Evolutionary conservation across 2,888 invertebrate species (phyloP).

Genomic region (Eupithecia pulchellata): DNA sequence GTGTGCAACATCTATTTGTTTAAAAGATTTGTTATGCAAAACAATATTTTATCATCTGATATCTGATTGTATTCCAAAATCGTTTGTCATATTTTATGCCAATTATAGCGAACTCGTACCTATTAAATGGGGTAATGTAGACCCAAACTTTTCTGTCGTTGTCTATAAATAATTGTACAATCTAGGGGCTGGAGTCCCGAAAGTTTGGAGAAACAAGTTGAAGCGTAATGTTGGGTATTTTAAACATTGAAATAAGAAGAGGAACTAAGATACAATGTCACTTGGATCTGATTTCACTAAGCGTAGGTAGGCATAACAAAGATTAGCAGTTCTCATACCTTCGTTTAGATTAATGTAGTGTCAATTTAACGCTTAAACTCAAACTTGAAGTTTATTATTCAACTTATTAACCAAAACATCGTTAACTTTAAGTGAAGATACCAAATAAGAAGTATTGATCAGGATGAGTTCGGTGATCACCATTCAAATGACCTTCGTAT

Average conservation of each 20-base stretch:
- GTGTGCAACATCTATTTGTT: background rate
- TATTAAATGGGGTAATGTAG: conserved; percentile 6
- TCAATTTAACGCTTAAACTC: background rate
- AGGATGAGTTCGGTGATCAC: background rate
- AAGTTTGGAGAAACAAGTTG: background rate
- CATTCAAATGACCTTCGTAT: background rate
- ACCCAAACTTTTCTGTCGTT: background rate
- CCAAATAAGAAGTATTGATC: background rate
- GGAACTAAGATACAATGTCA: background rate
- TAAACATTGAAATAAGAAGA: background rate
- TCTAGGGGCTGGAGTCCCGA: background rate
- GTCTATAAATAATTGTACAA: conserved; percentile 8
- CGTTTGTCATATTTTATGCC: conserved; percentile 13
- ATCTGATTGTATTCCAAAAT: conserved; percentile 13
- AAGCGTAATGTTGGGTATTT: background rate
- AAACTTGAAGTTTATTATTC: background rate
- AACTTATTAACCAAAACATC: background rate
- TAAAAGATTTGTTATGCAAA: background rate
- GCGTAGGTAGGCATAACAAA: background rate
- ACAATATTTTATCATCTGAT: background rate
- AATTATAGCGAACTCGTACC: too few relatives aligned
- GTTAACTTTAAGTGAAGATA: background rate
- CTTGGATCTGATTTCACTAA: background rate
- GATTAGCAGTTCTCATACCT: background rate
- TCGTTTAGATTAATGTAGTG: background rate